Conservation (phyloP, 2,113 vertebrate species). For the Oreocharis arfaki region DNA sequence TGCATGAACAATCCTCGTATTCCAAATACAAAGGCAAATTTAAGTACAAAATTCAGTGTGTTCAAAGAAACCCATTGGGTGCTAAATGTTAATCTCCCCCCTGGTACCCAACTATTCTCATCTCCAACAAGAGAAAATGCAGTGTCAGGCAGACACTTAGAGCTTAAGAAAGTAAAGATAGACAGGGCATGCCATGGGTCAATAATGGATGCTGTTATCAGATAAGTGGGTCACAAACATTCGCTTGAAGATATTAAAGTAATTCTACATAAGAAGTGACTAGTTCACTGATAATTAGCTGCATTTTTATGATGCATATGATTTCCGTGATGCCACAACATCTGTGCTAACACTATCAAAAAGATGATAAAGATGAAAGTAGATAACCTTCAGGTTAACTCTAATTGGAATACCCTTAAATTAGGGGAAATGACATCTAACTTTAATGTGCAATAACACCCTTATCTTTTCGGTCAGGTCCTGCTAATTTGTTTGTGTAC, state of each 20-base stretch:
- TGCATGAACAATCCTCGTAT: neutral
- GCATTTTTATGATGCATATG: neutral
- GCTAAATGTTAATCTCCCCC: neutral
- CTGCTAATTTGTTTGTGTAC: slow-evolving; percentile 58
- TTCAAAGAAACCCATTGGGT: neutral
- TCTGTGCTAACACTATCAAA: neutral
- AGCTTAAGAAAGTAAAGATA: slow-evolving; percentile 56
- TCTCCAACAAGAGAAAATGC: neutral
- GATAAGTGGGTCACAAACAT: slow-evolving; percentile 63
- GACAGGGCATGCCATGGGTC: slow-evolving; percentile 67
- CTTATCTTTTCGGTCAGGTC: slow-evolving; percentile 56
- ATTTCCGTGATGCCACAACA: neutral
- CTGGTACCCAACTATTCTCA: neutral
- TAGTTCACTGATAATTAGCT: slow-evolving; percentile 44
- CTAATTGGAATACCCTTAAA: slow-evolving; percentile 60
- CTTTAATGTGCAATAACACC: slow-evolving; percentile 51
- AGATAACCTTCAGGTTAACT: slow-evolving; percentile 51
- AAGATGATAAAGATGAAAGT: slow-evolving; percentile 36
- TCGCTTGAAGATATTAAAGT: slow-evolving; percentile 57
- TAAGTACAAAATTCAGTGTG: neutral
- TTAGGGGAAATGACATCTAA: slow-evolving; percentile 50
- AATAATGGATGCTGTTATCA: slow-evolving; percentile 54
- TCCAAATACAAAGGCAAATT: neutral
- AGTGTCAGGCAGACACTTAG: neutral
- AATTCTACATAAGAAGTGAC: slow-evolving; percentile 39